Percentiles rank a stretch among this genome's conserved stretches.
Evolutionary conservation across 2,113 vertebrate species (phyloP).

Genomic region (Larimichthys crocea): DNA sequence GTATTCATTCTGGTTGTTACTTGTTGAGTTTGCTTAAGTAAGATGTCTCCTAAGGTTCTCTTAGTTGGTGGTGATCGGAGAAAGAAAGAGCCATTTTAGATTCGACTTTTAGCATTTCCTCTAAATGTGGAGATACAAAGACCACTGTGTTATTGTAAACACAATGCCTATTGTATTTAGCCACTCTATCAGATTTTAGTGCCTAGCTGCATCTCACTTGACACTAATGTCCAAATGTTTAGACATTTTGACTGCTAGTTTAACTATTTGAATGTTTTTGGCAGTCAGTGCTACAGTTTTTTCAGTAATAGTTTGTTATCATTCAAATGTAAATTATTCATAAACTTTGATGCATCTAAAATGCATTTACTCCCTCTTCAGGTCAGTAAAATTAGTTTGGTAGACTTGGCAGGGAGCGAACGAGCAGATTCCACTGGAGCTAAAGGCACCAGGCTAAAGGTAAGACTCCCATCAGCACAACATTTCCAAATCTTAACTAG

Average conservation of each 20-base stretch:
- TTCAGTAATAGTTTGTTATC: not conserved
- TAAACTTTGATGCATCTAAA: constrained; percentile 20
- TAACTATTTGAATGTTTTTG: not conserved
- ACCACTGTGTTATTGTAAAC: constrained; percentile 60
- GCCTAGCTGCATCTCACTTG: constrained; percentile 43
- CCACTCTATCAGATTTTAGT: constrained; percentile 64
- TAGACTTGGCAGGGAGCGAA: constrained; percentile 97
- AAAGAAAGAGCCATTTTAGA: constrained; percentile 51
- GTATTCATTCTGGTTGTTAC: not conserved
- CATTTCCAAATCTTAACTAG: not conserved
- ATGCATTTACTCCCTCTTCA: constrained; percentile 70
- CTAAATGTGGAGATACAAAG: constrained; percentile 69
- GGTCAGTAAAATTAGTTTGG: constrained; percentile 99
- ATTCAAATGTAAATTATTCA: constrained; percentile 23
- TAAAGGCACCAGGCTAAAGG: constrained; percentile 97
- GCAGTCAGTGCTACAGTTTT: not conserved
- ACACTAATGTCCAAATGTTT: constrained; percentile 28
- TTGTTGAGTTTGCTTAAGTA: not conserved
- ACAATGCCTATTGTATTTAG: constrained; percentile 73
- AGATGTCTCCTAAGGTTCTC: constrained; percentile 1
- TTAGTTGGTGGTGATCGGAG: not conserved
- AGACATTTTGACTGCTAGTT: not conserved
- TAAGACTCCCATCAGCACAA: constrained; percentile 60
- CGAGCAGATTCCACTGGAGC: constrained; percentile 98
- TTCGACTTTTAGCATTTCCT: constrained; percentile 64